phyloP scores from a whole-genome alignment of 2,888 invertebrate genomes.

The Myopa testacea region DNA sequence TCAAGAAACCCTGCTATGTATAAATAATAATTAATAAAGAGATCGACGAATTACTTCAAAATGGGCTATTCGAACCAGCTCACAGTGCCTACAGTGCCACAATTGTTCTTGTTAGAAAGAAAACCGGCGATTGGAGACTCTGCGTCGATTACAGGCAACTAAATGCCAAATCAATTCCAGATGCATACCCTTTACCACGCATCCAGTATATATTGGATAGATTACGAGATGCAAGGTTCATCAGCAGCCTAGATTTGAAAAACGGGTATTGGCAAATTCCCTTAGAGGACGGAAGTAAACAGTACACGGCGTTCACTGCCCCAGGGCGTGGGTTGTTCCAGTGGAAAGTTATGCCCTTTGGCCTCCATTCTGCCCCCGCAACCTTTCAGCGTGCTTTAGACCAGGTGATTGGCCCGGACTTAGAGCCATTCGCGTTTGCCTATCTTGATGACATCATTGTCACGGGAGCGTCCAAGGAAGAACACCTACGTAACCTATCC shows the following conservation, averaged over 20 bases:
- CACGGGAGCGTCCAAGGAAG: background rate
- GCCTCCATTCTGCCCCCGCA: background rate
- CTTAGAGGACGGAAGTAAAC: no score
- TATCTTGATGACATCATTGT: background rate
- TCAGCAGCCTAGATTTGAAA: background rate
- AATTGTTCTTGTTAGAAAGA: conserved; percentile 21
- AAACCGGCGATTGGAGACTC: conserved; percentile 27
- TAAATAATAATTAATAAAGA: conserved; percentile 21
- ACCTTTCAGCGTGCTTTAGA: background rate
- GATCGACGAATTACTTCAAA: conserved; percentile 11
- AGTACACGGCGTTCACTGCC: no score
- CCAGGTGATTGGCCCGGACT: background rate
- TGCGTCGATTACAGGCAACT: background rate
- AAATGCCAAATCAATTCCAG: no score
- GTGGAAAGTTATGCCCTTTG: background rate
- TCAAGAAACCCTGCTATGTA: conserved; percentile 36
- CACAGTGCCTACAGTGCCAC: conserved; percentile 27
- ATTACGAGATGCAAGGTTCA: background rate
- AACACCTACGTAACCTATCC: background rate
- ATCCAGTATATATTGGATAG: conserved; percentile 5
- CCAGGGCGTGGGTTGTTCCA: conserved; percentile 7
- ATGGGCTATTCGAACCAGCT: conserved; percentile 16
- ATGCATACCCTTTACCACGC: background rate
- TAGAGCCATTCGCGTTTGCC: background rate
- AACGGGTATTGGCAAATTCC: no score